Base-by-base conservation (phyloP, 2,113 vertebrate genomes). In the Pachypanchax playfairii region DNA sequence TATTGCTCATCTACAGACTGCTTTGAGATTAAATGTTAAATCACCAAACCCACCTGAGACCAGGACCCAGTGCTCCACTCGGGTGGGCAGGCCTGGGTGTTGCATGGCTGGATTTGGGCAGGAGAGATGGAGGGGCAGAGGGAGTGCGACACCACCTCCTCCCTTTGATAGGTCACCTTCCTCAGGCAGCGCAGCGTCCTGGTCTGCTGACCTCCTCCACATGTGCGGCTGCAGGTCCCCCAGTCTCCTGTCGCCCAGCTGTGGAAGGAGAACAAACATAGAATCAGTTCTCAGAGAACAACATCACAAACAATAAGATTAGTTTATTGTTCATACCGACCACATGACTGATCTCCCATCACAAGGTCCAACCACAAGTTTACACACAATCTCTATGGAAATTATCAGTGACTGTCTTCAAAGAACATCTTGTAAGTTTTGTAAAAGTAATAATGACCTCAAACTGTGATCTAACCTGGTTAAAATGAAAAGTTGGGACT, bases 201-300 rank as follows among this genome's bases (percentile, higher is more conserved):
- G 5, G 81, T 94, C 85, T 98, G 96, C 71, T 96, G 92, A 2
- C 97, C 97, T 2, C 92, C 93, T 1, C 94, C 95, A 46, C 97
- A 99, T 0, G 93, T 91, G 25, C 86, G 90, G 74, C 94, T 98
- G 88, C 97, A 99, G 0, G 42, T 0, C 0, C 88, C 93, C 97
- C 97, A 98, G 33, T 95, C 93, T 0, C 93, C 93, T 1, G 91
- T 79, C 4, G 83, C 90, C 97, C 97, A 99, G 56, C 97, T 99
- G 74, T 4, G 15, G 36, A 58, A 10, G 35, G 62, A 55, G 18
- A 49, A 18, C 17, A 42, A 17, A 51, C 21, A 39, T 5, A 11
- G 56, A 38, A 0, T 44, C 17, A 29, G 5, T 26, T 10, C 0
- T 14, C 6, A 41, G 4, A 8, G 17, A 46, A 21, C 1, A 5